phyloP scores from a whole-genome alignment of 2,888 invertebrate species.

The Aphidoletes aphidimyza region DNA sequence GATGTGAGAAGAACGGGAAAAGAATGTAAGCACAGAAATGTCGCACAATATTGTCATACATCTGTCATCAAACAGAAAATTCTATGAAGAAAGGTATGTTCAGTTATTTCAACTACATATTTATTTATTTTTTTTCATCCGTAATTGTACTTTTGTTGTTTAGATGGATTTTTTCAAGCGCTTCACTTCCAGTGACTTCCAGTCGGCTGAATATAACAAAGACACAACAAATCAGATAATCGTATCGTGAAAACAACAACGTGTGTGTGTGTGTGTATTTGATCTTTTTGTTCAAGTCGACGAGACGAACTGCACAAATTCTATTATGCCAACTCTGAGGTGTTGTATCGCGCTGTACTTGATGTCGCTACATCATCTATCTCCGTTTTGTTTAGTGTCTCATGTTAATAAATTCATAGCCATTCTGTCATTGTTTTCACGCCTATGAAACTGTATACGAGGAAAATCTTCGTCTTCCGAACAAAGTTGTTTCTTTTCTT shows the following conservation, averaged over 20 bases:
- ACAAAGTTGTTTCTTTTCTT: not conserved
- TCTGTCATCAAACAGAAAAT: not conserved
- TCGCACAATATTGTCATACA: no score
- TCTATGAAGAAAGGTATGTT: not conserved
- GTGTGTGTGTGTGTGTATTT: no score
- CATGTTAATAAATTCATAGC: not conserved
- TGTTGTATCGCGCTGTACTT: not conserved
- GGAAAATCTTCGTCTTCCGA: not conserved
- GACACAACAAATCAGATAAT: no score
- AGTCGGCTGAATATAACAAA: no score
- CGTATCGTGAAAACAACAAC: no score
- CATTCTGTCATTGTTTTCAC: constrained; percentile 15
- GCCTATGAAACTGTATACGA: not conserved
- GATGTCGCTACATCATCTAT: not conserved
- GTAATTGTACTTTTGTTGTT: no score
- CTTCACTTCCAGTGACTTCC: no score
- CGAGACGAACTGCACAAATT: no score
- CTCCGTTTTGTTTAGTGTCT: not conserved
- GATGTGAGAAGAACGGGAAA: no score
- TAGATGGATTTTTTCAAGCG: no score
- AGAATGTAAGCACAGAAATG: no score
- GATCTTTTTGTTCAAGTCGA: no score
- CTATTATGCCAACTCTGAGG: not conserved
- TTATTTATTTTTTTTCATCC: not conserved
- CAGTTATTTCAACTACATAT: not conserved